phyloP scores from a whole-genome alignment of 2,888 invertebrate species.

The Lysandra bellargus region DNA sequence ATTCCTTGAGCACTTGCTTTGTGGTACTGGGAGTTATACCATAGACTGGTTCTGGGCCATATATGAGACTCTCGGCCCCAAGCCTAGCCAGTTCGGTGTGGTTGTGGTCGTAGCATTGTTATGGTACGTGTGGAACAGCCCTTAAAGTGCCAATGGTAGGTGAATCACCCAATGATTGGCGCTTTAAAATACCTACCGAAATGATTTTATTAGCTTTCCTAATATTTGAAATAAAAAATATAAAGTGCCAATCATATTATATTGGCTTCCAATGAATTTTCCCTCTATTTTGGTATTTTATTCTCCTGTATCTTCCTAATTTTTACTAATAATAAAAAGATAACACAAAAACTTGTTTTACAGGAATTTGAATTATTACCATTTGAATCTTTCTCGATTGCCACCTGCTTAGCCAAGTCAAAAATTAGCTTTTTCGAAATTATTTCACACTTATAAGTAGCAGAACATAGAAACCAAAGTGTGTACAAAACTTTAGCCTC shows the following conservation, averaged over 20 bases:
- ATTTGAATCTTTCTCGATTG: constrained; percentile 9
- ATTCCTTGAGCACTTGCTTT: too few relatives aligned
- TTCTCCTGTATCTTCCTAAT: neutral
- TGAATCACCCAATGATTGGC: too few relatives aligned
- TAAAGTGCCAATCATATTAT: neutral
- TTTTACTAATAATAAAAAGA: neutral
- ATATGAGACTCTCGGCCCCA: too few relatives aligned
- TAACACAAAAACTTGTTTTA: neutral
- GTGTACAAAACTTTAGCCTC: constrained; percentile 53
- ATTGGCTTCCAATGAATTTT: neutral
- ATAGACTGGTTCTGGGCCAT: too few relatives aligned
- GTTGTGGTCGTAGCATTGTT: too few relatives aligned
- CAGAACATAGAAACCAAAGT: constrained; percentile 51
- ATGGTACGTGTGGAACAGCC: too few relatives aligned
- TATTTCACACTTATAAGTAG: constrained; percentile 46
- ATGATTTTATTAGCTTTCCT: too few relatives aligned
- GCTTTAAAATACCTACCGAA: too few relatives aligned
- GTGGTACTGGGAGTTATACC: too few relatives aligned
- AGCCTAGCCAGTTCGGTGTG: too few relatives aligned
- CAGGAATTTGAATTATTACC: neutral
- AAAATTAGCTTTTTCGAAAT: constrained; percentile 49
- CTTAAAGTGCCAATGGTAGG: too few relatives aligned
- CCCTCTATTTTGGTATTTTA: neutral
- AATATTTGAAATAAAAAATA: too few relatives aligned
- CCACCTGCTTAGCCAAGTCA: constrained; percentile 40